phyloP scores from a whole-genome alignment of 2,113 vertebrate species.

The Ardeotis arabs region DNA sequence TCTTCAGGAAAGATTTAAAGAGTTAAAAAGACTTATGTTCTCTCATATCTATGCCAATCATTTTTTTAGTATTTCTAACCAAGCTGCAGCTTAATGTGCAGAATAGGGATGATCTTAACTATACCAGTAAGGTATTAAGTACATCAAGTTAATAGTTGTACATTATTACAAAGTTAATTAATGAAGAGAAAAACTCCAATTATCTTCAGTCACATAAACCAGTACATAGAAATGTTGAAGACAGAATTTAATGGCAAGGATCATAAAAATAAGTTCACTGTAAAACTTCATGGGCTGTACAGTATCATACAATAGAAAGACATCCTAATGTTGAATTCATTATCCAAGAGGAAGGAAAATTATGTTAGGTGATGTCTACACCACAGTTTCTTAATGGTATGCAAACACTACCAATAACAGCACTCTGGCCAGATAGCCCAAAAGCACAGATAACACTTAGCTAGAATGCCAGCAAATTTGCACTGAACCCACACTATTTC shows the following conservation, averaged over 20 bases:
- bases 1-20: neutral
- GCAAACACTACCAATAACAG: neutral
- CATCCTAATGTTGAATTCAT: neutral
- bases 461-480: neutral
- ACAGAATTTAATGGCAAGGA: neutral
- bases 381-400: neutral
- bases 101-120: neutral
- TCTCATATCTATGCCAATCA: neutral
- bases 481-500: neutral
- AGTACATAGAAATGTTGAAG: neutral
- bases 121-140: neutral
- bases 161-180: neutral
- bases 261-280: neutral
- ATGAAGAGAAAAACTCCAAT: neutral
- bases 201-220: neutral
- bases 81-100: neutral
- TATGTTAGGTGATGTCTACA: neutral
- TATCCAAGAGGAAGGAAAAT: neutral
- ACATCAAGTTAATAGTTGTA: neutral
- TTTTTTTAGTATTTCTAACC: neutral
- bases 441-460: neutral
- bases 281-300: neutral
- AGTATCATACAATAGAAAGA: neutral
- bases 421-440: neutral
- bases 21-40: neutral